Evolutionary conservation across 2,888 invertebrate species (phyloP).

Genomic region (Drosophila dives): DNA sequence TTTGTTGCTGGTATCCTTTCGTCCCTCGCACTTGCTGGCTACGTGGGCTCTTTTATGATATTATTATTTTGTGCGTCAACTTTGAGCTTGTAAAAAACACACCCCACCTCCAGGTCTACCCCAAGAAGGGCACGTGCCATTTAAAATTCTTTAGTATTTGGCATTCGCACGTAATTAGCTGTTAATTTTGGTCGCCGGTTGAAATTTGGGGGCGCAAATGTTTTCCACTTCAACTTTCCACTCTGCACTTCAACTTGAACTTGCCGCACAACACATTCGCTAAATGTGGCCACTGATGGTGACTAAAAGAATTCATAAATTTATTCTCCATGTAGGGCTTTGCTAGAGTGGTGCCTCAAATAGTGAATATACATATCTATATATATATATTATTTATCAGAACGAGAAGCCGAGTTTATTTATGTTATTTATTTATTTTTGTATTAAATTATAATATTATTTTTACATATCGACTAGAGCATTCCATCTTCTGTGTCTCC

Average conservation of each 20-base stretch:
- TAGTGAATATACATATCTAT: neutral
- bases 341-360: neutral
- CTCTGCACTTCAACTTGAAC: slow-evolving; percentile 53
- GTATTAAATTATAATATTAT: neutral
- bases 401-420: neutral
- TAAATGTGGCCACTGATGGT: neutral
- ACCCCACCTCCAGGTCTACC: neutral
- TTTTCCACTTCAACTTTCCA: slow-evolving; percentile 26
- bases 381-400: neutral
- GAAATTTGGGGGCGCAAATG: slow-evolving; percentile 3
- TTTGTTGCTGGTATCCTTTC: slow-evolving; percentile 32
- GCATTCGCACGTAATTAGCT: slow-evolving; percentile 73
- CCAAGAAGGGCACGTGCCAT: slow-evolving; percentile 34
- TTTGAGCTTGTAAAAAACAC: slow-evolving; percentile 22
- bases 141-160: slow-evolving; percentile 58
- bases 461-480: neutral
- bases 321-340: neutral
- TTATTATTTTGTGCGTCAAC: slow-evolving; percentile 40
- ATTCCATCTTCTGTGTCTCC: neutral
- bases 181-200: slow-evolving; percentile 68
- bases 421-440: neutral
- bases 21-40: slow-evolving; percentile 41
- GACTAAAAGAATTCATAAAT: neutral
- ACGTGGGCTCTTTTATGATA: slow-evolving; percentile 49
- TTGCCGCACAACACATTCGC: slow-evolving; percentile 40